Percentiles rank a stretch among this genome's conserved stretches.
These are phyloP conservation scores for Therioaphis trifolii DNA, from an alignment of 2,888 invertebrate genomes.

Conservation along the genomic window DNA sequence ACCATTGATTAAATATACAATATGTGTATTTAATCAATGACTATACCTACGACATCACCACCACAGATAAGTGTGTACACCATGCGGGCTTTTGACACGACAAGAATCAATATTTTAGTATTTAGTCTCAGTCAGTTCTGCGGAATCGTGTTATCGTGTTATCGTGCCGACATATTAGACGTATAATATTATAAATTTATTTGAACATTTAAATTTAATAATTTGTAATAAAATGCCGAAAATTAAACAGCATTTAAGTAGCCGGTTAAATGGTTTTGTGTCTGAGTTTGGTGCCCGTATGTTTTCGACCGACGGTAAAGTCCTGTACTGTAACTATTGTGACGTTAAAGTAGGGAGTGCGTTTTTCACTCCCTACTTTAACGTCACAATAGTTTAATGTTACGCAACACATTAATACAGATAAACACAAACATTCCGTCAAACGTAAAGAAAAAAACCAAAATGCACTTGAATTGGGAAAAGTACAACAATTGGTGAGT, in stretches of 20 bases:
- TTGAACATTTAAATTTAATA: neutral
- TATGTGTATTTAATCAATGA: no score
- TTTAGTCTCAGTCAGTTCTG: no score
- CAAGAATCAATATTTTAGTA: no score
- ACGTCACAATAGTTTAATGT: no score
- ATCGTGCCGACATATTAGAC: neutral
- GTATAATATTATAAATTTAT: neutral
- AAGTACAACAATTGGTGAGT: constrained; percentile 16
- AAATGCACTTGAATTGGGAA: neutral
- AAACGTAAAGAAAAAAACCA: neutral
- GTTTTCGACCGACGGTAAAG: constrained; percentile 21
- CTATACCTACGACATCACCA: no score
- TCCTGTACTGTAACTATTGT: constrained; percentile 24
- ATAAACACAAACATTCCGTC: neutral
- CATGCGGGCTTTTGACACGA: no score
- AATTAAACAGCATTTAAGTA: constrained; percentile 8
- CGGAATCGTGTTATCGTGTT: neutral
- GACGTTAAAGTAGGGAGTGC: neutral
- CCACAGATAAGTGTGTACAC: no score
- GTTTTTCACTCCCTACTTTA: no score
- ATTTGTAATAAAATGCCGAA: constrained; percentile 26
- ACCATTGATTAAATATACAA: no score
- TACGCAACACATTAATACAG: neutral
- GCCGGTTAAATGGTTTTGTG: constrained; percentile 13
- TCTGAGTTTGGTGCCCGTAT: constrained; percentile 22